phyloP scores from a whole-genome alignment of 2,797 vertebrate genomes.

The Megalops cyprinoides region DNA sequence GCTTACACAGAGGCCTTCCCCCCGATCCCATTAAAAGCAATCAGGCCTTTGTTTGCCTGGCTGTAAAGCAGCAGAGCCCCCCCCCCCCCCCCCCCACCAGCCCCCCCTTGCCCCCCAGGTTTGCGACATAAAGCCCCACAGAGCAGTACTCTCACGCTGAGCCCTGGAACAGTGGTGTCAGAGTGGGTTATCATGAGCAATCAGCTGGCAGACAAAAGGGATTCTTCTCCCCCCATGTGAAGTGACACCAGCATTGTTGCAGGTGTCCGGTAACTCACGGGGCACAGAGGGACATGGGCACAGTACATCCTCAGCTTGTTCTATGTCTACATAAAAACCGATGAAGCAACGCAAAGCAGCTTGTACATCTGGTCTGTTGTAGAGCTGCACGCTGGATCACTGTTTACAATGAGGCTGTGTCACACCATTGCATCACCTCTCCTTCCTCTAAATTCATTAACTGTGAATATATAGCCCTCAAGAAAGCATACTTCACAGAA shows the following conservation, averaged over 20 bases:
- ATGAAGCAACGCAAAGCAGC: background rate
- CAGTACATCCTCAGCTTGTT: too few species aligned
- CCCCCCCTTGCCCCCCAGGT: constrained; percentile 11
- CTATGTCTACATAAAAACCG: background rate
- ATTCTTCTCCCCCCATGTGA: background rate
- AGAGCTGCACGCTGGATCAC: too few species aligned
- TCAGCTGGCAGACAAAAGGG: background rate
- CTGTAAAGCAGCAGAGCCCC: constrained; percentile 46
- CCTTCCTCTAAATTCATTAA: too few species aligned
- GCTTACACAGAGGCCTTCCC: constrained; percentile 57
- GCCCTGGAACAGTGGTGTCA: background rate
- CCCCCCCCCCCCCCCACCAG: constrained; percentile 30
- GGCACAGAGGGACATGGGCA: too few species aligned
- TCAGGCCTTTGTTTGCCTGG: constrained; percentile 57
- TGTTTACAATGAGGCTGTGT: too few species aligned
- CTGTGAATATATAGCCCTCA: too few species aligned
- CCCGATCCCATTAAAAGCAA: constrained; percentile 76
- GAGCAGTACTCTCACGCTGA: background rate
- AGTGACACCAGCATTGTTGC: background rate
- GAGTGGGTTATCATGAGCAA: background rate
- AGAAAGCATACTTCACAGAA: too few species aligned
- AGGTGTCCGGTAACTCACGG: too few species aligned
- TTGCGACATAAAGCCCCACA: background rate
- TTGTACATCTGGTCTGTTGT: too few species aligned
- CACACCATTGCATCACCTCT: too few species aligned